Evolutionary conservation across 2,888 invertebrate genomes (phyloP).

Genomic region (Nebria salina): DNA sequence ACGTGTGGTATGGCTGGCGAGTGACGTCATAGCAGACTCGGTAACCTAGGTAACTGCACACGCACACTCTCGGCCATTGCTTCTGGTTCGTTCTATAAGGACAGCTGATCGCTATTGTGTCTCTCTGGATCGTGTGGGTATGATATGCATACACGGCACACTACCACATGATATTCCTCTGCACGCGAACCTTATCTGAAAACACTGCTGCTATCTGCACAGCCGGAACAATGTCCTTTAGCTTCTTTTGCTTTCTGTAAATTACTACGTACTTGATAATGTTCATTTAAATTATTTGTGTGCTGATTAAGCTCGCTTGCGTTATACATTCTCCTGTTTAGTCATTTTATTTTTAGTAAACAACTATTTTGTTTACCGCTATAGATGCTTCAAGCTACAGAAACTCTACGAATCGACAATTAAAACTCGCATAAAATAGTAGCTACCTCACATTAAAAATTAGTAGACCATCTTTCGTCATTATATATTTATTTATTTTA

Average conservation of each 20-base stretch:
- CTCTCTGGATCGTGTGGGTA: neutral
- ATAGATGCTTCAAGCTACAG: too few relatives aligned
- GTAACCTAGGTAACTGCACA: conserved; percentile 35
- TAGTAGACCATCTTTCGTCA: too few relatives aligned
- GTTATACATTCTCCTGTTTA: neutral
- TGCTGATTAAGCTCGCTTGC: neutral
- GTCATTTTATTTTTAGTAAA: neutral
- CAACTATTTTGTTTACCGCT: neutral
- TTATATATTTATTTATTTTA: too few relatives aligned
- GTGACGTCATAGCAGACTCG: conserved; percentile 37
- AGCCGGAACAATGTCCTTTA: neutral
- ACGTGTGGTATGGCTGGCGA: conserved; percentile 4
- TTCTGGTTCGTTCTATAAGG: too few relatives aligned
- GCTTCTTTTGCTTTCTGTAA: neutral
- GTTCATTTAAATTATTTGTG: neutral
- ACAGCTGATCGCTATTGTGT: conserved; percentile 16
- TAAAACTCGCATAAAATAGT: too few relatives aligned
- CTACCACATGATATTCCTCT: neutral
- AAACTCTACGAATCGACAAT: too few relatives aligned
- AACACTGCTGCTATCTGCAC: neutral
- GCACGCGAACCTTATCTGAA: neutral
- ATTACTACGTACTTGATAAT: neutral
- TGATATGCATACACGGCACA: neutral
- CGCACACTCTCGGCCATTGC: conserved; percentile 23
- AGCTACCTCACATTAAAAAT: too few relatives aligned